Base-by-base conservation (phyloP, 2,797 vertebrate genomes). In the Leucoraja ocellata region DNA sequence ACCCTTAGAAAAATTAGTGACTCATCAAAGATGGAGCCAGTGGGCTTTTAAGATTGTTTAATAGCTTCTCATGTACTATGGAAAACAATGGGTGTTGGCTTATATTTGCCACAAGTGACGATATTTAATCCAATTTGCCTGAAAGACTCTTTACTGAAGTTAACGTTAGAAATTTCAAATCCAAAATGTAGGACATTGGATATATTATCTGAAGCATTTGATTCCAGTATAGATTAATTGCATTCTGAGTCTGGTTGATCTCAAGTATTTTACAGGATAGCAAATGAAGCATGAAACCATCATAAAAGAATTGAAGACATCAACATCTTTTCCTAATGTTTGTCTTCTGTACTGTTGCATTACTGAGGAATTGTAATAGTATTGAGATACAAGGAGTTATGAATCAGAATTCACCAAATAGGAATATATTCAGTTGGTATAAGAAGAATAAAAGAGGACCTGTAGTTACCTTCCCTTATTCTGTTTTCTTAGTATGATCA, bases 1-100 rank as follows among this genome's bases (percentile, higher is more conserved):
- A 94, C 91, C 93, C 94, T 93, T 71, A 93, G 95, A 94, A 93
- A 92, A 46, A 86, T 92, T 39, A 58, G 46, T 18, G 46, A 76
- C 90, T 58, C 25, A 74, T 92, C 23, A 92, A 92, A 74, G 90
- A 76, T 39, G 68, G 28, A 65, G 90, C 9, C 8, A n/a, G 9
- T 74, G 25, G 23, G 71, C 71, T 74, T 74, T 28, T 39, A 32
- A 39, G 23, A 74, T 86, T 73, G 88, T 92, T 74, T 36, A 92
- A 92, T 74, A 28, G 54, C 46, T 73, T 91, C 73, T 76, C 36
- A 92, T 92, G 71, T 58, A 76, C 73, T 1, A 25, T 71, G 16
- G 36, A 0, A n/a, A 23, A 73, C 21, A 28, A 39, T 6, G 25
- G 39, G 71, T 28, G 21, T 91, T 74, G 65, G 39, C 74, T 91